A percentile compares a stretch with the other conserved stretches of the same genome.
phyloP scores from a whole-genome alignment of 1,140 invertebrate genomes.

The Sycophaga agraensis region DNA sequence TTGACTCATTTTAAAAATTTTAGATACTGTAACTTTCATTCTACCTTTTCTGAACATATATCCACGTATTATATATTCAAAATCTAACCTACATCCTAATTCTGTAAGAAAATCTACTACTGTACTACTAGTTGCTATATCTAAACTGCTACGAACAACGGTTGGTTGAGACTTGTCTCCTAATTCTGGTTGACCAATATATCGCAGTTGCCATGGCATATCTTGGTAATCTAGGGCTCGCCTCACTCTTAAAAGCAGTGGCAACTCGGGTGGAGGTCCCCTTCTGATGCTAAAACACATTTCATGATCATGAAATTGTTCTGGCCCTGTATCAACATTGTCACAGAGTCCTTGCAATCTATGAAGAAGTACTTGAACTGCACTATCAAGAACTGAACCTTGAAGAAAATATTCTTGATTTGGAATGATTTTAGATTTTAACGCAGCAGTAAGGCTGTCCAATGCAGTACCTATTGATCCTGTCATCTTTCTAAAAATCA shows the following conservation, averaged over 20 bases:
- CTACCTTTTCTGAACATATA: constrained; percentile 95
- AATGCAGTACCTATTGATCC: constrained; percentile 69
- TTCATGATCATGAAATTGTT: constrained; percentile 90
- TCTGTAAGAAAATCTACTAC: constrained; percentile 90
- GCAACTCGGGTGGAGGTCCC: constrained; percentile 57
- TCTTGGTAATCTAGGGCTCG: constrained; percentile 76
- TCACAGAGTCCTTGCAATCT: constrained; percentile 89
- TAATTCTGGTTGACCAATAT: constrained; percentile 87
- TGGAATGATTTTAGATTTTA: constrained; percentile 82
- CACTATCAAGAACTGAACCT: constrained; percentile 88
- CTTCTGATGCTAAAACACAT: constrained; percentile 78
- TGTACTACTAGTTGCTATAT: constrained; percentile 86
- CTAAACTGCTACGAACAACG: constrained; percentile 85
- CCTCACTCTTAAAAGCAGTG: constrained; percentile 72
- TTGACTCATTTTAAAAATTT: constrained; percentile 85
- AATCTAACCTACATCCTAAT: constrained; percentile 86
- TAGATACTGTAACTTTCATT: constrained; percentile 96
- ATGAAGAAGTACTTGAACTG: constrained; percentile 89
- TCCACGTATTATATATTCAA: constrained; percentile 91
- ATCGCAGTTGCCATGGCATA: constrained; percentile 84
- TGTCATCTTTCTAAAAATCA: constrained; percentile 39
- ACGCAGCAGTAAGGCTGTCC: constrained; percentile 73
- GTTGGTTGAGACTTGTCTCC: constrained; percentile 87
- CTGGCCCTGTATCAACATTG: constrained; percentile 86
- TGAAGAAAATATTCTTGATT: constrained; percentile 90